Evolutionary conservation across 2,888 invertebrate genomes (phyloP), one percentile per base, ranked within the genome.

Genomic region (Ophion obscuratus): DNA sequence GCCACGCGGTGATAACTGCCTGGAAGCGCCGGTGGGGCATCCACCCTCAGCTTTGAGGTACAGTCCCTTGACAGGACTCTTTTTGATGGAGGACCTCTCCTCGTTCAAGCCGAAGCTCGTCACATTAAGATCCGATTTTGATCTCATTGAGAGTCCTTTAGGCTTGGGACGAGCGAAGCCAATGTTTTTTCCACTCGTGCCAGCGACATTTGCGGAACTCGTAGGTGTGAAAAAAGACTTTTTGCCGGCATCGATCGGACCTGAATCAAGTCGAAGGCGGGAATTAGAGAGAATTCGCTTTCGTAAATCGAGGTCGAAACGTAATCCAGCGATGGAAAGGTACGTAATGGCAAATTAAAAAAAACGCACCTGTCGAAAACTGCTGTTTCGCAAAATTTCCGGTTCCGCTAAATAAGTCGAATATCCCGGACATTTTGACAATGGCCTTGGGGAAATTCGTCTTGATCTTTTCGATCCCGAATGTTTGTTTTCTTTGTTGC

Each of bases 391-490:
- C 78, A 14, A 70, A 64, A 79, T 66, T 79, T 10, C 66, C 71
- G 20, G 70, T 81, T 31, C 75, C 75, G 10, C 75, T 71, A 62
- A 84, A 86, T 53, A 86, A 66, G 7, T 86, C 75, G 81, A 86
- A 86, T 75, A 86, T 86, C 17, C 84, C 83, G 62, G 86, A 81
- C 86, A 86, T 86, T 64, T 64, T 74, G 59, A 66, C 27, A 59
- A 57, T 61, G 27, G 31, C 11, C 47, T 44, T 36, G 79, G 47
- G 27, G 20, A 68, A 59, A 68, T 47, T 68, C 67, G 24, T 17
- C 24, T 57, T 59, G 68, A 27, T 31, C 17, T 2, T 17, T 7
- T 47, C n/a, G 59, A 4, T 10, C 47, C 17, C 20, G 17, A 47
- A 20, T 9, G 11, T 10, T 36, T 76, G 64, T 20, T n/a, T 24